phyloP scores from a whole-genome alignment of 2,888 invertebrate genomes.

The Apotomis betuletana region DNA sequence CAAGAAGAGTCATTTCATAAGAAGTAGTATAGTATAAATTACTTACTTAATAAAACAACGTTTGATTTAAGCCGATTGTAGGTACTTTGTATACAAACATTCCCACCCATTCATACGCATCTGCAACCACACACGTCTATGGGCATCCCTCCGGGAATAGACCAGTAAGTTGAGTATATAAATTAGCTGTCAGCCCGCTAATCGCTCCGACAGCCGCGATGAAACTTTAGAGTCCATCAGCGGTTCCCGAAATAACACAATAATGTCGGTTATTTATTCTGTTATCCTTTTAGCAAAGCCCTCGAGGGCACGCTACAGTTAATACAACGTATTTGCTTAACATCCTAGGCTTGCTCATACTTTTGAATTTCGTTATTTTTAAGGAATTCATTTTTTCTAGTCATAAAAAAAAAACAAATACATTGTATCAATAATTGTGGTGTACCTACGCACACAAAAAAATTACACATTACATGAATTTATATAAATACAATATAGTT shows the following conservation, averaged over 20 bases:
- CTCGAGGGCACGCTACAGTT: conserved; percentile 64
- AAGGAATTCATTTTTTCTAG: no score
- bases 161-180: conserved; percentile 82
- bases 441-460: no score
- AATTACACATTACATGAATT: no score
- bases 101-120: conserved; percentile 33
- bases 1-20: no score
- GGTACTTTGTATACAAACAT: not conserved
- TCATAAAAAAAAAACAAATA: no score
- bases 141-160: conserved; percentile 72
- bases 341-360: conserved; percentile 27
- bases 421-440: no score
- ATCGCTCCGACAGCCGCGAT: conserved; percentile 82
- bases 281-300: conserved; percentile 74
- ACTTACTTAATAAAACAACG: no score
- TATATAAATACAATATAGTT: no score
- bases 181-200: conserved; percentile 82
- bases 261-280: conserved; percentile 70
- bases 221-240: conserved; percentile 81
- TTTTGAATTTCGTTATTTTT: no score
- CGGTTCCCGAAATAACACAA: conserved; percentile 76
- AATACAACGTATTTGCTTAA: conserved; percentile 57
- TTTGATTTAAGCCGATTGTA: not conserved
- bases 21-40: no score
- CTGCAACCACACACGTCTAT: conserved; percentile 50